Evolutionary conservation across 2,797 vertebrate species (phyloP).

Genomic region (Alca torda): DNA sequence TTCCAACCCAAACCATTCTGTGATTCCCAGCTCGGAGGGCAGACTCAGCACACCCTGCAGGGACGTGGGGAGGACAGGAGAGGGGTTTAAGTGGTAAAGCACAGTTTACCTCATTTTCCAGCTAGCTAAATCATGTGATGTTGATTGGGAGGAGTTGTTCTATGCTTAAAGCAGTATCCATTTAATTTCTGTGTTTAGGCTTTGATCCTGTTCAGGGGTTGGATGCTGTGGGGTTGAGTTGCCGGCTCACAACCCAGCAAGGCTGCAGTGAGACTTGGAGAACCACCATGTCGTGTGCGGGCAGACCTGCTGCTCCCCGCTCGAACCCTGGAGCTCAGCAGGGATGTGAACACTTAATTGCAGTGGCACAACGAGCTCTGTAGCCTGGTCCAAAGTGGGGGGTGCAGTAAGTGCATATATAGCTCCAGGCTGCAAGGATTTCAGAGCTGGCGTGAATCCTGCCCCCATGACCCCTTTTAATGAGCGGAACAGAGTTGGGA

Average conservation of each 20-base stretch:
- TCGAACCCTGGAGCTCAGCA: background rate
- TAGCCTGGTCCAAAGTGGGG: background rate
- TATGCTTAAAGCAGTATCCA: background rate
- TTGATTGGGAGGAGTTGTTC: background rate
- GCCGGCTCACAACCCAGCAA: too few relatives aligned
- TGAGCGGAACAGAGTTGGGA: background rate
- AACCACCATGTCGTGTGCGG: rapidly evolving
- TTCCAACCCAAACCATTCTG: background rate
- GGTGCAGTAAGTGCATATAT: rapidly evolving
- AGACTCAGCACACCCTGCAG: background rate
- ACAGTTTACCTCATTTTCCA: background rate
- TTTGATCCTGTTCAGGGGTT: background rate
- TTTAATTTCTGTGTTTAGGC: too few relatives aligned
- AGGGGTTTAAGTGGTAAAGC: background rate
- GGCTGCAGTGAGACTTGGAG: background rate
- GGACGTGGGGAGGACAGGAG: background rate
- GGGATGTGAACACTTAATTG: too few relatives aligned
- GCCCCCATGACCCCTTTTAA: too few relatives aligned
- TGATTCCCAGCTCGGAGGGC: background rate
- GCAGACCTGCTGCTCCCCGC: background rate
- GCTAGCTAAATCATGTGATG: background rate
- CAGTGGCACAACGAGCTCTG: background rate
- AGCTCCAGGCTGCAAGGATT: background rate
- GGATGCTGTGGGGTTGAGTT: background rate
- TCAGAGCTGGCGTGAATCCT: background rate